Percentiles rank a stretch among this genome's conserved stretches.
These are phyloP conservation scores for Lepidocyrtinus sp. DNA, from an alignment of 2,888 invertebrate species.

Conservation along the genomic window DNA sequence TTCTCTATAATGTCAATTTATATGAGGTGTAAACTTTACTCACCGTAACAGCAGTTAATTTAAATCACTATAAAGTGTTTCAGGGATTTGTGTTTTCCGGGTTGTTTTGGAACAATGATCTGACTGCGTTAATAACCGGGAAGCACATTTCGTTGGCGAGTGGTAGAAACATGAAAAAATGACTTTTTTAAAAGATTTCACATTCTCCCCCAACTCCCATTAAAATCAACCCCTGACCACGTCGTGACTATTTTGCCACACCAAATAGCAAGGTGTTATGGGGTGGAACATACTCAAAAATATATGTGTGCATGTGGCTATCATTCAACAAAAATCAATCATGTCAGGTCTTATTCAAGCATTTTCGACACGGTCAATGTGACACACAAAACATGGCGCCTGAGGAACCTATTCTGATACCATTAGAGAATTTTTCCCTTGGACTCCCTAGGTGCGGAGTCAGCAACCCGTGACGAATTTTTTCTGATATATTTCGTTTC, in stretches of 20 bases:
- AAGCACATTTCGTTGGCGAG: too few relatives aligned
- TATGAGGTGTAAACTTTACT: too few relatives aligned
- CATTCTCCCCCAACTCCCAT: neutral
- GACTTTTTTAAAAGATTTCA: neutral
- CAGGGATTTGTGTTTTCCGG: too few relatives aligned
- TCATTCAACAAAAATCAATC: conserved; percentile 50
- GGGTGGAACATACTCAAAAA: conserved; percentile 36
- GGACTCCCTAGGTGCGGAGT: conserved; percentile 57
- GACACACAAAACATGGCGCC: conserved; percentile 59
- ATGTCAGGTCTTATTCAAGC: conserved; percentile 57
- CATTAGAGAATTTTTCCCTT: conserved; percentile 50
- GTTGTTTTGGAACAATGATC: too few relatives aligned
- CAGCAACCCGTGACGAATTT: conserved; percentile 64
- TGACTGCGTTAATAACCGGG: too few relatives aligned
- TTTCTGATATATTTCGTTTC: conserved; percentile 33
- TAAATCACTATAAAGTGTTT: too few relatives aligned
- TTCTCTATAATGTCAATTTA: neutral
- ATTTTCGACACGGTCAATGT: conserved; percentile 65
- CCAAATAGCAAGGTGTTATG: conserved; percentile 14
- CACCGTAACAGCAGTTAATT: too few relatives aligned
- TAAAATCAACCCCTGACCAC: conserved; percentile 11
- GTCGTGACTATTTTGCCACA: neutral
- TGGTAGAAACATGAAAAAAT: neutral
- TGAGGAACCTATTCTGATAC: conserved; percentile 61
- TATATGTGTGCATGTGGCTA: neutral